Conservation (phyloP, 2,113 vertebrate genomes). For the Tetrax tetrax region DNA sequence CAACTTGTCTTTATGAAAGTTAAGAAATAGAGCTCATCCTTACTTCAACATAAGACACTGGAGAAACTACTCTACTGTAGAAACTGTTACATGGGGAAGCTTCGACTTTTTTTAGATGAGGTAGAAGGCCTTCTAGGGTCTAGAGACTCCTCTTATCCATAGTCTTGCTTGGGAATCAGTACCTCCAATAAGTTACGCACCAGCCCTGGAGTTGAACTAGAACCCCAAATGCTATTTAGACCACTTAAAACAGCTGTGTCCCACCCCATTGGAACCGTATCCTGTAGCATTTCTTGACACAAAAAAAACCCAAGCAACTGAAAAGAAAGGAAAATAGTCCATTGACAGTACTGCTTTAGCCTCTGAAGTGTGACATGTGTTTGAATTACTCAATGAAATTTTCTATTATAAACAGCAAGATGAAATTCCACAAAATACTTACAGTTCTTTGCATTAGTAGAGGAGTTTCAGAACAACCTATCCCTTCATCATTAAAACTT, state of each 20-base stretch:
- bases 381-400: not conserved
- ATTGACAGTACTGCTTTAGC: not conserved
- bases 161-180: not conserved
- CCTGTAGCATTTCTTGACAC: not conserved
- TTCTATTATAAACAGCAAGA: not conserved
- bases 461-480: conserved; percentile 86
- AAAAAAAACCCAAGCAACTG: not conserved
- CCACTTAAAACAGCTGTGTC: not conserved
- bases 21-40: not conserved
- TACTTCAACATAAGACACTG: not conserved
- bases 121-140: not conserved
- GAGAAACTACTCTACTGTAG: not conserved
- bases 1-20: not conserved
- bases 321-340: not conserved
- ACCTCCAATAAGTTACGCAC: not conserved
- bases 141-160: not conserved
- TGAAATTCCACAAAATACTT: conserved; percentile 72
- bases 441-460: conserved; percentile 91
- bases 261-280: not conserved
- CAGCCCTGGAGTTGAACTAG: not conserved
- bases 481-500: conserved; percentile 89
- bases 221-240: not conserved
- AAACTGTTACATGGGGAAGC: not conserved
- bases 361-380: not conserved
- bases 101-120: not conserved